Conservation (phyloP, 2,797 vertebrate species). For the Mallotus villosus region DNA sequence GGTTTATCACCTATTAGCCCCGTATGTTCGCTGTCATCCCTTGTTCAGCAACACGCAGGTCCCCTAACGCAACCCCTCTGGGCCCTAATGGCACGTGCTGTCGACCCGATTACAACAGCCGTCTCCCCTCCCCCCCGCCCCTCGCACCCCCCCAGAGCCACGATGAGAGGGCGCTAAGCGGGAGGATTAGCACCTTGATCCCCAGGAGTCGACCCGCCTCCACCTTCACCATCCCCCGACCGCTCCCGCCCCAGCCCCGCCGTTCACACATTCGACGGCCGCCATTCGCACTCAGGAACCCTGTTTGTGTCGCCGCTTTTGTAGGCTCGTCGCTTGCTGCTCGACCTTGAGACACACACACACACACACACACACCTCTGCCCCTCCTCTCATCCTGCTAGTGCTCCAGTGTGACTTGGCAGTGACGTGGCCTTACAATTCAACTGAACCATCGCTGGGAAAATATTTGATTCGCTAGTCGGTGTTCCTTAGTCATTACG, state of each 20-base stretch:
- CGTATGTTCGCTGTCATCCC: background rate
- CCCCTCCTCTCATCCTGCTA: no score
- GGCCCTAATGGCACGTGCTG: background rate
- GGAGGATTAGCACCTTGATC: constrained; percentile 7
- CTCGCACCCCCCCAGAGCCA: background rate
- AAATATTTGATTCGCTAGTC: no score
- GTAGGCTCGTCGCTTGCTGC: no score
- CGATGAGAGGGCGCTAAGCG: constrained; percentile 8
- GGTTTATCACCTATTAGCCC: background rate
- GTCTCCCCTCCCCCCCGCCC: background rate
- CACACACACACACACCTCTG: no score
- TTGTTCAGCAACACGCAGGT: background rate
- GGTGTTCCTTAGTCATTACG: background rate
- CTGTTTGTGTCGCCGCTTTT: no score
- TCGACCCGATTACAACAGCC: background rate
- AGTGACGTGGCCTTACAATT: no score
- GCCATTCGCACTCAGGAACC: no score
- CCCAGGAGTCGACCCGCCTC: background rate
- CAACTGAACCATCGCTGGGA: no score
- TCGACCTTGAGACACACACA: no score
- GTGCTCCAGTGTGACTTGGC: no score
- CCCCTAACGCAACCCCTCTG: background rate
- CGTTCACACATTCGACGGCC: background rate
- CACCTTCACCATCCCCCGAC: background rate
- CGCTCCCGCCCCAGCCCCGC: background rate